Evolutionary conservation across 2,797 vertebrate species (phyloP).

Genomic region (Natrix natrix): DNA sequence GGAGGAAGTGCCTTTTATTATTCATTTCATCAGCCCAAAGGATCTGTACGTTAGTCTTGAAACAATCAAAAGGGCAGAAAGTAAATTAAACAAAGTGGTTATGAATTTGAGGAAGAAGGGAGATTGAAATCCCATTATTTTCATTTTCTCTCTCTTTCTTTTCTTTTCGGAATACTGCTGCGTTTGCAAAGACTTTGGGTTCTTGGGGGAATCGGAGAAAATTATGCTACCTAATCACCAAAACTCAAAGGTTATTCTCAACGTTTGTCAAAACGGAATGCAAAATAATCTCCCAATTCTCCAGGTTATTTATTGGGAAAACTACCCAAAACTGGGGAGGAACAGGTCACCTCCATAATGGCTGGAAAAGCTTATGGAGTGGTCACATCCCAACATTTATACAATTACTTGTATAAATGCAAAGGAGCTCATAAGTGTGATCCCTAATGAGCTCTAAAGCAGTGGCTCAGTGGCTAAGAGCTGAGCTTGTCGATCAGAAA

Average conservation of each 20-base stretch:
- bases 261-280: background rate
- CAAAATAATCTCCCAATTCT: background rate
- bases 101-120: constrained; percentile 3
- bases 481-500: no score
- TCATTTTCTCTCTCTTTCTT: background rate
- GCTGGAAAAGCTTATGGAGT: background rate
- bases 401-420: background rate
- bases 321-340: background rate
- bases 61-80: constrained; percentile 31
- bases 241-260: background rate
- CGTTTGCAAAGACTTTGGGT: constrained; percentile 30
- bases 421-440: background rate
- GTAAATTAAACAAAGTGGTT: constrained; percentile 59
- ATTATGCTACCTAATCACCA: background rate
- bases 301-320: background rate
- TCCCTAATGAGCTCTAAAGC: no score
- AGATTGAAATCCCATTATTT: constrained; percentile 44
- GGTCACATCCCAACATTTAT: no score
- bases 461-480: no score
- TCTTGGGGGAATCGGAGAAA: background rate
- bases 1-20: constrained; percentile 29
- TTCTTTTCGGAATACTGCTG: constrained; percentile 29
- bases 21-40: constrained; percentile 42
- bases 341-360: background rate
- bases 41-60: constrained; percentile 37